Evolutionary conservation across 2,113 vertebrate species (phyloP).

Genomic region (Agelaius tricolor): DNA sequence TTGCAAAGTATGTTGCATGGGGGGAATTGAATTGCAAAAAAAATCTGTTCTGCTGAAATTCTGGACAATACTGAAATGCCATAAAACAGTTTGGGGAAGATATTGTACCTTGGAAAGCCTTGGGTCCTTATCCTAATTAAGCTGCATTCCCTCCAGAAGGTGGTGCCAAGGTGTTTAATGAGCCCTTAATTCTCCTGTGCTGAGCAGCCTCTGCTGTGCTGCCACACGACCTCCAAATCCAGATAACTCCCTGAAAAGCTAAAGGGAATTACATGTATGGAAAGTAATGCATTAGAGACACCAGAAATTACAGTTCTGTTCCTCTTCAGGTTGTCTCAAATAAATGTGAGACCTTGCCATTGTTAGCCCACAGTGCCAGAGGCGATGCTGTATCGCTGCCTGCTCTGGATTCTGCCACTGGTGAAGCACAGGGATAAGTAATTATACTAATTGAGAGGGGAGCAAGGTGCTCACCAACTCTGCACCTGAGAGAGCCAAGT

Average conservation of each 20-base stretch:
- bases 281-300: not conserved
- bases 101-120: not conserved
- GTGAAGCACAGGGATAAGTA: not conserved
- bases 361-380: not conserved
- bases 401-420: not conserved
- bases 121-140: constrained; percentile 8
- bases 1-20: not conserved
- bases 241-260: not conserved
- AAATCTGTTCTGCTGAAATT: not conserved
- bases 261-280: not conserved
- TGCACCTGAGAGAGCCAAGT: not conserved
- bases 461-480: not conserved
- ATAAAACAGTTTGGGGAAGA: not conserved
- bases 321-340: not conserved
- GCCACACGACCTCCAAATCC: not conserved
- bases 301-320: not conserved
- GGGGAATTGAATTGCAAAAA: not conserved
- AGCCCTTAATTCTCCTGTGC: not conserved
- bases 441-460: constrained; percentile 22
- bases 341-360: not conserved
- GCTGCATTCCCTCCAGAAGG: not conserved
- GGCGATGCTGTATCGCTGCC: not conserved
- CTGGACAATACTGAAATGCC: not conserved
- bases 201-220: not conserved
- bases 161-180: constrained; percentile 6